Conservation (phyloP, 2,797 vertebrate species). For the Catamblyrhynchus diadema region DNA sequence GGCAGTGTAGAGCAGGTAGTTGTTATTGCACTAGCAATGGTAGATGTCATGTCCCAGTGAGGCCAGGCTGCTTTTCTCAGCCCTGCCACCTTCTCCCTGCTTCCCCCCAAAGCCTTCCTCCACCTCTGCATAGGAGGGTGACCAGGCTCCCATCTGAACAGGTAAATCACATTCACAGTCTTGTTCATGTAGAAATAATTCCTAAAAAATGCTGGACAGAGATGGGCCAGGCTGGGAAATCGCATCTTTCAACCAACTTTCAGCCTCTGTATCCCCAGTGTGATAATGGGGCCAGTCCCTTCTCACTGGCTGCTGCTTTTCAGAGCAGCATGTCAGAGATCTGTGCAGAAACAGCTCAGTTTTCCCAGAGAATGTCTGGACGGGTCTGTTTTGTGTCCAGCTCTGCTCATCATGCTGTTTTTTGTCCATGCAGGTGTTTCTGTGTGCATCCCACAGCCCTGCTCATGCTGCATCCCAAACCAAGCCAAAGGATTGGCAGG, state of each 20-base stretch:
- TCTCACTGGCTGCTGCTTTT: background rate
- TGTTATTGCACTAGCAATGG: background rate
- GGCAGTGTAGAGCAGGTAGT: background rate
- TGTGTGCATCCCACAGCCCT: background rate
- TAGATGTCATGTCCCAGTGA: background rate
- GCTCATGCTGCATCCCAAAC: background rate
- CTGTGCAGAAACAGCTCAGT: background rate
- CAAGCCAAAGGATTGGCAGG: background rate
- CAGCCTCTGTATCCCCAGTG: background rate
- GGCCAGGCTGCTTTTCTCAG: background rate
- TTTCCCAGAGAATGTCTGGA: background rate
- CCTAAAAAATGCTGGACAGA: background rate
- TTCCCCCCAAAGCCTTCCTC: background rate
- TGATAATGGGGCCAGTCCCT: fast-evolving
- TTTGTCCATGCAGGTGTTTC: background rate
- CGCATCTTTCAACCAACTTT: background rate
- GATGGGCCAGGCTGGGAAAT: background rate
- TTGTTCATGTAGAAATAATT: background rate
- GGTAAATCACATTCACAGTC: background rate
- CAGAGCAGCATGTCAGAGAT: background rate
- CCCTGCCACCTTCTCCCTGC: background rate
- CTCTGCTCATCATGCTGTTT: fast-evolving
- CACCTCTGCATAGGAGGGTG: background rate
- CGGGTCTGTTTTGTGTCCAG: background rate
- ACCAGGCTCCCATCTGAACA: background rate